Evolutionary conservation across 2,888 invertebrate genomes (phyloP).

Genomic region (Holacanthella duospinosa): DNA sequence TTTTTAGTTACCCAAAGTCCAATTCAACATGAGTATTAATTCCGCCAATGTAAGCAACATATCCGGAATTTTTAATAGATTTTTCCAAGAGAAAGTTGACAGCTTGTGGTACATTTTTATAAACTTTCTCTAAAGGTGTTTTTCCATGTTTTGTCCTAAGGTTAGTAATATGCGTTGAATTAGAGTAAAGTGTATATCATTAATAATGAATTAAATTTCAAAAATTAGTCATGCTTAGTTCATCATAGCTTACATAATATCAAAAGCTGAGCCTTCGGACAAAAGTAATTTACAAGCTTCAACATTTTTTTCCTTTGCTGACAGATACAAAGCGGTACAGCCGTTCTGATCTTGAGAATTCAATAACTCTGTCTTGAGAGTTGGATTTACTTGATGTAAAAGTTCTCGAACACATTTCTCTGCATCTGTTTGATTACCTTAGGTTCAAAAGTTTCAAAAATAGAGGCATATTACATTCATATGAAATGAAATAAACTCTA

Average conservation of each 20-base stretch:
- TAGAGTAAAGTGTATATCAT: too few relatives aligned
- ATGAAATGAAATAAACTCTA: too few relatives aligned
- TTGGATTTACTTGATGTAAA: neutral
- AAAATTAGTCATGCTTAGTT: neutral
- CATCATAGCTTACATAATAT: neutral
- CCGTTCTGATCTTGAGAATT: slow-evolving; percentile 2
- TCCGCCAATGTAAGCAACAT: neutral
- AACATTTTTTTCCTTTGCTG: slow-evolving; percentile 4
- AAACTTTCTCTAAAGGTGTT: slow-evolving; percentile 12
- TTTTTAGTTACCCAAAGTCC: slow-evolving; percentile 8
- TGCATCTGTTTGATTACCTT: neutral
- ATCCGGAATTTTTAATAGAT: slow-evolving; percentile 1
- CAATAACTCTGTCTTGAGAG: neutral
- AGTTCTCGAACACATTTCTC: neutral
- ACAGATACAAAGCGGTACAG: slow-evolving; percentile 3
- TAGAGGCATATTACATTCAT: neutral
- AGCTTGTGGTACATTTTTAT: slow-evolving; percentile 8
- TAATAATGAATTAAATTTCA: too few relatives aligned
- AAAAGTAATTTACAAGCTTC: slow-evolving; percentile 7
- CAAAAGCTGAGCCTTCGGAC: slow-evolving; percentile 2
- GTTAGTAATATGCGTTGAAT: neutral
- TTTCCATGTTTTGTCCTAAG: slow-evolving; percentile 1
- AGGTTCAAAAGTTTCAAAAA: neutral
- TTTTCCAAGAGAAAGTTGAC: slow-evolving; percentile 1
- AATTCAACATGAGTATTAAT: slow-evolving; percentile 4